Base-by-base conservation (phyloP, 2,113 vertebrate species). In the Craseonycteris thonglongyai region DNA sequence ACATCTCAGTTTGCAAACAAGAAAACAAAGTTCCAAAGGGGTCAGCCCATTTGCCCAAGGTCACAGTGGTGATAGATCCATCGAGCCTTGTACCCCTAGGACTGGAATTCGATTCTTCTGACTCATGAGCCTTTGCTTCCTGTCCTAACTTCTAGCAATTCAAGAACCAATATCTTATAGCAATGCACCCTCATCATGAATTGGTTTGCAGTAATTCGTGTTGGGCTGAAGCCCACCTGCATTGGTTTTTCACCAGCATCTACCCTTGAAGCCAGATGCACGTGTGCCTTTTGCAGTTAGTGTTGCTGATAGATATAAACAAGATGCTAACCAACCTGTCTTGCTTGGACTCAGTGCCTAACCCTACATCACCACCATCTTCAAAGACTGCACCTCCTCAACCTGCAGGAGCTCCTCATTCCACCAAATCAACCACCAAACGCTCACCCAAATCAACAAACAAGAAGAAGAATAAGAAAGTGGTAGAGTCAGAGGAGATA, bases 391-490 rank as follows among this genome's bases (percentile, higher is more conserved):
- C 83, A 68, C 93, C 93, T 95, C 91, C 61, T n/a, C n/a, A n/a
- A 18, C 68, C 90, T 90, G 78, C 93, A 88, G 68, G 68, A 93
- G 87, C 97, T 79, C 71, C 96, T 96, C 81, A 76, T 2, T 88
- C 51, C 93, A 94, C 95, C 95, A 98, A 98, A 96, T 76, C 96
- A 91, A 95, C 98, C 26, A 94, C 97, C 83, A 98, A 98, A 98
- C 98, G 95, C 18, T 97, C 98, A 91, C 97, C 98, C 59, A 96
- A 97, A 95, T 61, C 97, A 93, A 95, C 97, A 92, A 93, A 97
- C 83, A 95, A 97, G 95, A 97, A 91, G 93, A 84, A 82, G 59
- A 93, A 97, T 95, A 97, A 98, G 88, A 97, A 98, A 97, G 97
- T 97, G 87, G 66, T 97, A 15, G 96, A 97, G 89, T 97, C 98